A percentile compares a stretch with the other conserved stretches of the same genome.
phyloP scores from a whole-genome alignment of 37 sponge, comb jelly and placozoan genomes.

The Mnemiopsis leidyi region DNA sequence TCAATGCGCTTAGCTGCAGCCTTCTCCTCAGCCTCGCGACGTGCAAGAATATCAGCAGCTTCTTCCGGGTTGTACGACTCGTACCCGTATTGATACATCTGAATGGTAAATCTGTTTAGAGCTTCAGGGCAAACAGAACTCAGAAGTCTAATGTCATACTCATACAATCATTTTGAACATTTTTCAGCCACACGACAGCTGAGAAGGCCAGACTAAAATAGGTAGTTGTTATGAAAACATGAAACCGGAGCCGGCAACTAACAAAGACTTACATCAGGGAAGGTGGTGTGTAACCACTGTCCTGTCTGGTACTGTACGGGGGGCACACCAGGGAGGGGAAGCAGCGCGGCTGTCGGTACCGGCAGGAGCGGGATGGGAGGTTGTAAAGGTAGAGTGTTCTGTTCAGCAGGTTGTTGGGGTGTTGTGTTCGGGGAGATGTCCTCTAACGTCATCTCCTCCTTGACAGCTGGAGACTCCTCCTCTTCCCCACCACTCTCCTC shows the following conservation, averaged over 20 bases:
- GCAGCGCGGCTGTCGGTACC: background rate
- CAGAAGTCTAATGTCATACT: too few species aligned
- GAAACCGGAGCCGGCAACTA: too few species aligned
- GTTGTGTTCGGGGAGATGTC: conserved; percentile 63
- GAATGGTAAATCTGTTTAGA: too few species aligned
- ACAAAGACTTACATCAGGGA: background rate
- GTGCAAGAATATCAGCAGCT: conserved; percentile 59
- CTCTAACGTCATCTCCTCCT: conserved; percentile 29
- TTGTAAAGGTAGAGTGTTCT: background rate
- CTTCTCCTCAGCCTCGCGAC: conserved; percentile 63
- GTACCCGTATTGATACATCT: conserved; percentile 26
- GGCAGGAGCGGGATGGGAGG: conserved; percentile 25
- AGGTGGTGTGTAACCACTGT: conserved; percentile 41
- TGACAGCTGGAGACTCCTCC: background rate
- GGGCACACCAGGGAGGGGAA: background rate
- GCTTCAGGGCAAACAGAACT: too few species aligned
- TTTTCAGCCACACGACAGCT: too few species aligned
- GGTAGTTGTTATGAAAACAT: too few species aligned
- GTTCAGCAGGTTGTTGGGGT: background rate
- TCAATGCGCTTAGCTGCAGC: background rate
- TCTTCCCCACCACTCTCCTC: conserved; percentile 26
- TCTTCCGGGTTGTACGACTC: background rate
- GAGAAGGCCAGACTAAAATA: too few species aligned
- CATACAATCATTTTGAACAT: too few species aligned
- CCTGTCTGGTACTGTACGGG: conserved; percentile 54